Conservation (phyloP, 2,113 vertebrate genomes). For the Antechinus flavipes region DNA sequence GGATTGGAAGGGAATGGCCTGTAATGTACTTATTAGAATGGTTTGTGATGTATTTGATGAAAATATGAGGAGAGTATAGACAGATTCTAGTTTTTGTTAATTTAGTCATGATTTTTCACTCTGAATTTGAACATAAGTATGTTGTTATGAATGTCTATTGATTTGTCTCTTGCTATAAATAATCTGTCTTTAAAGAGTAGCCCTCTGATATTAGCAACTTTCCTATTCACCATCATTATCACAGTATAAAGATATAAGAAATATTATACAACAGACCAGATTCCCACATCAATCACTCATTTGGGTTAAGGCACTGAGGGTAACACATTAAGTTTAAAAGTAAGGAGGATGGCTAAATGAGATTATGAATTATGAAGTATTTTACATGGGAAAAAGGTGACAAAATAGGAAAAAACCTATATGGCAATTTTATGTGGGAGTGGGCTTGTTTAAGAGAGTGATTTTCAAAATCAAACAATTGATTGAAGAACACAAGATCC, state of each 20-base stretch:
- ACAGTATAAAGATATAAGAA: too few relatives aligned
- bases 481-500: neutral
- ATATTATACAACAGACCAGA: neutral
- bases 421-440: neutral
- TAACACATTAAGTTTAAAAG: neutral
- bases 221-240: too few relatives aligned
- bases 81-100: neutral
- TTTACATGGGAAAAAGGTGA: neutral
- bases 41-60: neutral
- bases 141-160: too few relatives aligned
- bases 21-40: neutral
- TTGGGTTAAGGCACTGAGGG: neutral
- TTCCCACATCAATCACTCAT: neutral
- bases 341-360: neutral
- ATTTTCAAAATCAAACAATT: neutral
- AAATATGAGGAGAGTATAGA: neutral
- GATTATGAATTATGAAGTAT: neutral
- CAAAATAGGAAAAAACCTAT: neutral
- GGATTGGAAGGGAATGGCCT: neutral
- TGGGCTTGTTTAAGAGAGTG: neutral
- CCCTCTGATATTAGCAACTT: too few relatives aligned
- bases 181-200: too few relatives aligned
- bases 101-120: too few relatives aligned
- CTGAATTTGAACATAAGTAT: too few relatives aligned
- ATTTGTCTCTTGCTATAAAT: too few relatives aligned